Evolutionary conservation across 1,140 invertebrate genomes (phyloP).

Genomic region (Stegodyphus dumicola): DNA sequence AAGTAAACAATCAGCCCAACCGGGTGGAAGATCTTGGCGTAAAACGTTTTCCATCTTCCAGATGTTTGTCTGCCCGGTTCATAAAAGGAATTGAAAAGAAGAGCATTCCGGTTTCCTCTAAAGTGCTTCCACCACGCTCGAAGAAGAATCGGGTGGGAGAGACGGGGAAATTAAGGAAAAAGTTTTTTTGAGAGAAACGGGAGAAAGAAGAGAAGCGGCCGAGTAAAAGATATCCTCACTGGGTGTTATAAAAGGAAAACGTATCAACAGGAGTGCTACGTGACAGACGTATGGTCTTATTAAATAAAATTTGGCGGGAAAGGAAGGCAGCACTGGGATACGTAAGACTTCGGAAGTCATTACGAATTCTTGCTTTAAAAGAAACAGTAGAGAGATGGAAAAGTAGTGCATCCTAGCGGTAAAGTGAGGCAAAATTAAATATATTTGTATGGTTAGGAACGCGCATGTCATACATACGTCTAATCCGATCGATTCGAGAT

Average conservation of each 20-base stretch:
- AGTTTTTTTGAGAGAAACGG: background rate
- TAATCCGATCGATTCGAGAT: too few relatives aligned
- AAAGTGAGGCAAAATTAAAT: too few relatives aligned
- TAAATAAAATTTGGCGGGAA: background rate
- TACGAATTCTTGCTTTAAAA: too few relatives aligned
- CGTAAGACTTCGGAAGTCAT: too few relatives aligned
- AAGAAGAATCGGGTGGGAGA: background rate
- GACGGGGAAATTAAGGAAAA: background rate
- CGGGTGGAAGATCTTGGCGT: background rate
- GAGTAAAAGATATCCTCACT: background rate
- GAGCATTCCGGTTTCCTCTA: background rate
- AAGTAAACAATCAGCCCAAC: background rate
- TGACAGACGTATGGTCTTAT: background rate
- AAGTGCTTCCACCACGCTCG: background rate
- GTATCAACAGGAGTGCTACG: constrained; percentile 15
- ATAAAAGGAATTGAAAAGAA: constrained; percentile 20
- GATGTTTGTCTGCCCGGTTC: constrained; percentile 3
- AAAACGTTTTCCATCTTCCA: constrained; percentile 20
- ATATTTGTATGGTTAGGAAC: too few relatives aligned
- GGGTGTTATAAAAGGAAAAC: constrained; percentile 21
- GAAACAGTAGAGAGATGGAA: too few relatives aligned
- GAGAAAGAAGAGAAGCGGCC: background rate
- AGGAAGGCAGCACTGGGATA: too few relatives aligned
- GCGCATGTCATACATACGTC: too few relatives aligned
- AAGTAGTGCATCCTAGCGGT: too few relatives aligned